phyloP scores from a whole-genome alignment of 2,113 vertebrate genomes.

The Procapra przewalskii region DNA sequence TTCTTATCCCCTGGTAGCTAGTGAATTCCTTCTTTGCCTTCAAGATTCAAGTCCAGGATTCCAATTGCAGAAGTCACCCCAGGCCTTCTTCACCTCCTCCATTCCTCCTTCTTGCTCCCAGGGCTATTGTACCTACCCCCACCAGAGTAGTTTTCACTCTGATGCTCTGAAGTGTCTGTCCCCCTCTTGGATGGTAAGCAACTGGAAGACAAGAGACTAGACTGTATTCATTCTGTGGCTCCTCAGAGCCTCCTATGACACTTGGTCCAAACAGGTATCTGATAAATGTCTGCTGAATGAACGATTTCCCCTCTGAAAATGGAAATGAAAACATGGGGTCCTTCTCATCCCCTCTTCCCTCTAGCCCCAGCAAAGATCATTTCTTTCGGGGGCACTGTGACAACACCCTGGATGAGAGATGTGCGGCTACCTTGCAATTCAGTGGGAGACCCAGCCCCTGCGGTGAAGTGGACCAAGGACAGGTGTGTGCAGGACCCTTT shows the following conservation, averaged over 20 bases:
- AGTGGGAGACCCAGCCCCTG: constrained; percentile 92
- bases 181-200: background rate
- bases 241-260: background rate
- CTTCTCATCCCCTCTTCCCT: background rate
- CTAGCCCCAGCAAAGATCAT: constrained; percentile 97
- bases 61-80: background rate
- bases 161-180: background rate
- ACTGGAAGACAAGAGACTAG: too few relatives aligned
- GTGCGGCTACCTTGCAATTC: constrained; percentile 94
- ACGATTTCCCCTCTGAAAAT: background rate
- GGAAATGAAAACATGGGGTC: background rate
- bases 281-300: background rate
- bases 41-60: background rate
- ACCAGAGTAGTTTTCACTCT: background rate
- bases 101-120: background rate
- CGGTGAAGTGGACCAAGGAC: constrained; percentile 99
- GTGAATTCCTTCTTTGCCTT: background rate
- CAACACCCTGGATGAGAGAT: constrained; percentile 98
- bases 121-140: background rate
- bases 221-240: background rate
- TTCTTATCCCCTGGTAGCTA: background rate
- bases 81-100: background rate
- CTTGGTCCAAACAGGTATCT: background rate
- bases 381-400: constrained; percentile 96
- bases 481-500: constrained; percentile 78